phyloP scores from a whole-genome alignment of 2,113 vertebrate genomes.

The Aegotheles bennettii region DNA sequence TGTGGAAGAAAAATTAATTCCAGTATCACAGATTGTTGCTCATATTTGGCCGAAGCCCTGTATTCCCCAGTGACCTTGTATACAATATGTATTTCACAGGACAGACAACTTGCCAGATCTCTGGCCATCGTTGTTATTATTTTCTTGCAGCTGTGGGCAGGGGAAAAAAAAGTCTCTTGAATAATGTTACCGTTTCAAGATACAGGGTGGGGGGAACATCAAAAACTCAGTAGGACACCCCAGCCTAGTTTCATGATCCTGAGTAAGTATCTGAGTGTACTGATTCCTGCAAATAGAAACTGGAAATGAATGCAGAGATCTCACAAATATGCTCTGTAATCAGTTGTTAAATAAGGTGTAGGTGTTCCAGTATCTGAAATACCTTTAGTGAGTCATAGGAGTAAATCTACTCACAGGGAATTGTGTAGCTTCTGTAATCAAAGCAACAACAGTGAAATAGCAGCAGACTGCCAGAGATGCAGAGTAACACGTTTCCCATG shows the following conservation, averaged over 20 bases:
- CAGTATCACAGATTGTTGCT: background rate
- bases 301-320: background rate
- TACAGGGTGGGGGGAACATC: background rate
- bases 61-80: background rate
- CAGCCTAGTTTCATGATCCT: background rate
- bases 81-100: background rate
- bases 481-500: background rate
- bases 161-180: background rate
- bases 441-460: background rate
- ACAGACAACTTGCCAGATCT: background rate
- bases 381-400: background rate
- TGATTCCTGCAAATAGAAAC: background rate
- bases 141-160: background rate
- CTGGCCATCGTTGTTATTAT: background rate
- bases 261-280: background rate
- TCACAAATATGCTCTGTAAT: background rate
- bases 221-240: background rate
- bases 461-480: background rate
- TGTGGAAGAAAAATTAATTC: background rate
- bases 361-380: background rate
- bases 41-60: background rate
- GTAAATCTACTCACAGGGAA: background rate
- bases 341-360: background rate
- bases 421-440: background rate
- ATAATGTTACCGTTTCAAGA: background rate